These are phyloP conservation scores for Drosophila pectinifera DNA, from an alignment of 1,140 invertebrate genomes.

Conservation along the genomic window DNA sequence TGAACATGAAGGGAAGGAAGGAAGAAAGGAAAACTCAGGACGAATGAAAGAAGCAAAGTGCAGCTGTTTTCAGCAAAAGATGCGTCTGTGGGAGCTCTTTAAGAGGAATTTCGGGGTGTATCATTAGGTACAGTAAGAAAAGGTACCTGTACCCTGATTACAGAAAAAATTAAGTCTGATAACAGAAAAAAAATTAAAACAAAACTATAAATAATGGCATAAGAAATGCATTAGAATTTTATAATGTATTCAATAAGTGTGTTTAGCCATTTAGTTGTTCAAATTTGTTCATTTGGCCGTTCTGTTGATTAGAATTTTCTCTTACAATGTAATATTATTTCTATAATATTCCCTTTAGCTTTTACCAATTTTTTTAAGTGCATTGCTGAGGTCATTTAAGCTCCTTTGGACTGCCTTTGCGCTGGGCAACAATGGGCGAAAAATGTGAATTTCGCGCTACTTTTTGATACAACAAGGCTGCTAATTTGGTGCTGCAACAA, in stretches of 20 bases:
- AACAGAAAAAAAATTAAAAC: background rate
- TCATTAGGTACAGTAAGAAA: constrained; percentile 26
- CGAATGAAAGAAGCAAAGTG: constrained; percentile 41
- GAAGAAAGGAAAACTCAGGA: constrained; percentile 40
- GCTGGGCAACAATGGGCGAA: constrained; percentile 34
- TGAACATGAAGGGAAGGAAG: constrained; percentile 1
- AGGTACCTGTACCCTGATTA: too few species aligned
- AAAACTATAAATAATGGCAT: too few species aligned
- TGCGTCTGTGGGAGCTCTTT: constrained; percentile 25
- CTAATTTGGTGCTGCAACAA: constrained; percentile 81
- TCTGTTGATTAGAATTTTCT: too few species aligned
- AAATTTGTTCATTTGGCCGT: too few species aligned
- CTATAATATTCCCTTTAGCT: too few species aligned
- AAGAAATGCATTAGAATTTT: too few species aligned
- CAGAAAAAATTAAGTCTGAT: too few species aligned
- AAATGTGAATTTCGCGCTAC: constrained; percentile 71
- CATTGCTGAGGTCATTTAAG: constrained; percentile 30
- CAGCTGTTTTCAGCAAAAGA: constrained; percentile 27
- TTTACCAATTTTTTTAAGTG: background rate
- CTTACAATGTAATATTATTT: too few species aligned
- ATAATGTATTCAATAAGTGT: background rate
- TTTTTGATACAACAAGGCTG: constrained; percentile 73
- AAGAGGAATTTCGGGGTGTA: constrained; percentile 22
- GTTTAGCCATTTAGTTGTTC: background rate
- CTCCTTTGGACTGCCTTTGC: constrained; percentile 47